Percentiles rank a stretch among this genome's conserved stretches.
phyloP scores from a whole-genome alignment of 2,888 invertebrate genomes.

The Gymnocheta viridis region DNA sequence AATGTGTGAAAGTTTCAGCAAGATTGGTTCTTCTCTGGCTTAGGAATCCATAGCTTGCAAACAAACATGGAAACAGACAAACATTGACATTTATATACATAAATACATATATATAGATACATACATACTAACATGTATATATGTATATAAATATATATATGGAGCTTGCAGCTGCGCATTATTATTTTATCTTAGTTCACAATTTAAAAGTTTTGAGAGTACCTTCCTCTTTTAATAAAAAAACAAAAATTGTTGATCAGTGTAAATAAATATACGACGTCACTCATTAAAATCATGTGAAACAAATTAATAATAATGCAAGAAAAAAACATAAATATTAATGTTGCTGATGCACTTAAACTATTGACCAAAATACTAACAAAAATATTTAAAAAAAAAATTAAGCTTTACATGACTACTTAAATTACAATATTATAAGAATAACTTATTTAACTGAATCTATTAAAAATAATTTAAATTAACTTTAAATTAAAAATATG shows the following conservation, averaged over 20 bases:
- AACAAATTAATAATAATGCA: constrained; percentile 30
- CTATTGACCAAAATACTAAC: constrained; percentile 53
- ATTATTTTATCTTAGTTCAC: too few species aligned
- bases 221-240: not conserved
- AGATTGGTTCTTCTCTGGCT: too few species aligned
- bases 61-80: too few species aligned
- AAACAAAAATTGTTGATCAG: not conserved
- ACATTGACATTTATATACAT: too few species aligned
- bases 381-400: not conserved
- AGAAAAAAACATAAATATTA: constrained; percentile 18
- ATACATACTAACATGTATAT: too few species aligned
- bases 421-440: constrained; percentile 24
- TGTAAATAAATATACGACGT: constrained; percentile 14
- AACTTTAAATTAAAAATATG: not conserved
- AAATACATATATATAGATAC: too few species aligned
- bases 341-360: constrained; percentile 56
- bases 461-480: constrained; percentile 1
- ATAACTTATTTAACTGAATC: not conserved
- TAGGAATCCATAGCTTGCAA: too few species aligned
- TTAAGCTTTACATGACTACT: constrained; percentile 5
- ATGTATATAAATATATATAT: too few species aligned
- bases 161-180: too few species aligned
- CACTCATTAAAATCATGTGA: constrained; percentile 49
- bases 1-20: too few species aligned
- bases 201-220: too few species aligned